phyloP scores from a whole-genome alignment of 2,888 invertebrate genomes.

The Hypercompe scribonia region DNA sequence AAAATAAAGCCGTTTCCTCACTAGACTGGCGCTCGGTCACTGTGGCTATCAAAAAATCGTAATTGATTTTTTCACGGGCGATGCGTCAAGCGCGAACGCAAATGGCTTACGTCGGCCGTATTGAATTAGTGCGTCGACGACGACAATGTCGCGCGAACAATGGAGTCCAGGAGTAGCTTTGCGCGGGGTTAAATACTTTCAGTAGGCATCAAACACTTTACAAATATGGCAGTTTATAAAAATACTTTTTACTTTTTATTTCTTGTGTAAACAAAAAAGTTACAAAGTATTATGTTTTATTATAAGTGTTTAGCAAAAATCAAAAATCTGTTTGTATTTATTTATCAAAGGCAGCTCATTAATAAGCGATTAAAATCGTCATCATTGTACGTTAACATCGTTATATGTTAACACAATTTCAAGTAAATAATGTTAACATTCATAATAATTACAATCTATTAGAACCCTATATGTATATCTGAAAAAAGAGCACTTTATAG shows the following conservation, averaged over 20 bases:
- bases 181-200: neutral
- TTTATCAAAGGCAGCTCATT: too few species aligned
- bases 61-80: slow-evolving; percentile 86
- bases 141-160: slow-evolving; percentile 67
- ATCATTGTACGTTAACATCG: too few species aligned
- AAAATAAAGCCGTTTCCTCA: slow-evolving; percentile 56
- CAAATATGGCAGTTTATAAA: neutral
- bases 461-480: neutral
- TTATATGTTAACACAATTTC: neutral
- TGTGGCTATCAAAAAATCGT: slow-evolving; percentile 81
- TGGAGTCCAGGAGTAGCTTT: slow-evolving; percentile 54
- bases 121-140: slow-evolving; percentile 85
- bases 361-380: too few species aligned
- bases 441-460: neutral
- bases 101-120: slow-evolving; percentile 85
- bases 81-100: slow-evolving; percentile 84
- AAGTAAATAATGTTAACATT: neutral
- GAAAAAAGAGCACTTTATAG: too few species aligned
- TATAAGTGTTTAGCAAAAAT: neutral
- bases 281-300: too few species aligned
- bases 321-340: too few species aligned
- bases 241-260: too few species aligned
- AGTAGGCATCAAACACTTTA: neutral
- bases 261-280: too few species aligned
- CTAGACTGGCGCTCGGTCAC: slow-evolving; percentile 54